phyloP scores from a whole-genome alignment of 1,140 invertebrate genomes.

The Camponotus pennsylvanicus region DNA sequence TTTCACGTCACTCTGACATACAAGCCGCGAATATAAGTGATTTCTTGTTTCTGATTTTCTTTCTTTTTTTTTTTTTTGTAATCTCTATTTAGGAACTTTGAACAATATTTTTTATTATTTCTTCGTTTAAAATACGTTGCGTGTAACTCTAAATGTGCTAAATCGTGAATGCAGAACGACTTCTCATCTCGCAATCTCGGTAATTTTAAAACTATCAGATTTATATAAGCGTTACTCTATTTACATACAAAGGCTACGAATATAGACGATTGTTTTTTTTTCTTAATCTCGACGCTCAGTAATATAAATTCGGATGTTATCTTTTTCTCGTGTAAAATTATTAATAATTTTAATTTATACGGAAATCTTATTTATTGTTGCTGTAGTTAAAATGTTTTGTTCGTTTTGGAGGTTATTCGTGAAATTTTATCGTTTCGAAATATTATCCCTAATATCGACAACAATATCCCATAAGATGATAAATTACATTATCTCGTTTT shows the following conservation, averaged over 20 bases:
- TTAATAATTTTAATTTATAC: background rate
- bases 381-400: background rate
- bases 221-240: background rate
- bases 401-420: background rate
- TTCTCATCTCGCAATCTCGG: background rate
- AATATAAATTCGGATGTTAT: background rate
- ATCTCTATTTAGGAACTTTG: background rate
- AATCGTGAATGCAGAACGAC: background rate
- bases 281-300: background rate
- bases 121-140: slow-evolving; percentile 1
- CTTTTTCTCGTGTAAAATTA: background rate
- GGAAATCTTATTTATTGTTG: slow-evolving; percentile 15
- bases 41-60: background rate
- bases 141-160: background rate
- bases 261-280: background rate
- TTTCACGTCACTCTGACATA: slow-evolving; percentile 89
- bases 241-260: background rate
- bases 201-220: slow-evolving; percentile 17
- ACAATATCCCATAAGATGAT: background rate
- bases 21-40: slow-evolving; percentile 88
- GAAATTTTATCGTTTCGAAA: slow-evolving; percentile 22
- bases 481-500: background rate
- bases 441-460: too few relatives aligned
- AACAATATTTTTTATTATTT: slow-evolving; percentile 22
- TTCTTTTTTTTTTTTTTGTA: background rate